Conservation (phyloP, 2,888 invertebrate genomes). For the Chrysopilus asiliformis region DNA sequence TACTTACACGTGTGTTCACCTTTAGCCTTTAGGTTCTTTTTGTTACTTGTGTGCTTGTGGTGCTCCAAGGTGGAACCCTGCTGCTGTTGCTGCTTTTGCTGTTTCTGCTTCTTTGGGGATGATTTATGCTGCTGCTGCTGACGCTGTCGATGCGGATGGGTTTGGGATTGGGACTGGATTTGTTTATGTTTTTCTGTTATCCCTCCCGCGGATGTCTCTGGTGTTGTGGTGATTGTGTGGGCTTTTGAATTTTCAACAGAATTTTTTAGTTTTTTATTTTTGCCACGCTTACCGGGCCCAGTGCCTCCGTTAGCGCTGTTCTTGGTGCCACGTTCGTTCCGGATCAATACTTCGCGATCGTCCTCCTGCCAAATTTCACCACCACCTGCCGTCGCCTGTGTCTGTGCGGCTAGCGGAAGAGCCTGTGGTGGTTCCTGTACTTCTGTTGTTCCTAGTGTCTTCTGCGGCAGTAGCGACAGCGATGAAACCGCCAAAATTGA, state of each 20-base stretch:
- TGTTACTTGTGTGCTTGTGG: conserved; percentile 20
- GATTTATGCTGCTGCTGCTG: conserved; percentile 4
- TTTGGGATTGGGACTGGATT: conserved; percentile 5
- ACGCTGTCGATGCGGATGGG: conserved; percentile 6
- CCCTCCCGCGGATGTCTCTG: too few species aligned
- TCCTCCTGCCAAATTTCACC: conserved; percentile 69
- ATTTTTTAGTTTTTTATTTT: conserved; percentile 23
- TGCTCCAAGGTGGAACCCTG: conserved; percentile 25
- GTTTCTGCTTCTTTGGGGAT: conserved; percentile 1
- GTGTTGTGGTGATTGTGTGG: background rate
- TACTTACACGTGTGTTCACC: conserved; percentile 2
- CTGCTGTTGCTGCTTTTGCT: conserved; percentile 18
- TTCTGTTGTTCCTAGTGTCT: conserved; percentile 31
- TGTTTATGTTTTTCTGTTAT: conserved; percentile 3
- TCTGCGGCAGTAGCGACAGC: conserved; percentile 27
- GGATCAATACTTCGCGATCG: conserved; percentile 64
- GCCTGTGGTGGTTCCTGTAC: conserved; percentile 34
- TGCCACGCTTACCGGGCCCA: conserved; percentile 24
- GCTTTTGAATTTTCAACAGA: conserved; percentile 1
- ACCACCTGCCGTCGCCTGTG: conserved; percentile 27
- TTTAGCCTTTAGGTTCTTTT: background rate
- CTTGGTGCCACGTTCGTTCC: conserved; percentile 68
- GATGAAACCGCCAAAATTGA: conserved; percentile 25
- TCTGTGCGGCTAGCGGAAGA: conserved; percentile 32
- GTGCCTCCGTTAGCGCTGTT: conserved; percentile 16